A percentile compares a stretch with the other conserved stretches of the same genome.
Evolutionary conservation across 2,797 vertebrate genomes (phyloP).

Genomic region (Ammospiza maritima): DNA sequence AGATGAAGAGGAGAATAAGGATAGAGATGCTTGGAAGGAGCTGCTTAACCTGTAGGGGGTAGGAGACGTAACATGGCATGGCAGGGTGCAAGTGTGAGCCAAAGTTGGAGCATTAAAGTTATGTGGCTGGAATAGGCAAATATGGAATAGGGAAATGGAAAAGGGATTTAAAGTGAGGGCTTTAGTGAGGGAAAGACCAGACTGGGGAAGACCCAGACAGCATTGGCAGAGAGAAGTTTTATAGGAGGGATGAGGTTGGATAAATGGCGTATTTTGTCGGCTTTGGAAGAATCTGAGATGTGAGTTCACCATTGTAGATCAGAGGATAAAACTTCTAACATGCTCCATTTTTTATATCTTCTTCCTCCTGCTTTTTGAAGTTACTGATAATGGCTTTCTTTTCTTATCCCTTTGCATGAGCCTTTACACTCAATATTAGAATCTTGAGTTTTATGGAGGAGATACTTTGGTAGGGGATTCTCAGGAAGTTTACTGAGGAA

Average conservation of each 20-base stretch:
- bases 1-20: not conserved
- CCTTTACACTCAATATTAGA: not conserved
- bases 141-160: not conserved
- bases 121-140: not conserved
- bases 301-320: not conserved
- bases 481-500: not conserved
- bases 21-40: not conserved
- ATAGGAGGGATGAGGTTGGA: not conserved
- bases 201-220: not conserved
- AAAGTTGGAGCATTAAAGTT: not conserved
- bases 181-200: not conserved
- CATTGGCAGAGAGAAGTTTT: not conserved
- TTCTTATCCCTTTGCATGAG: not conserved
- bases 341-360: not conserved
- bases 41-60: not conserved
- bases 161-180: not conserved
- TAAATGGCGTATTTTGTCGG: not conserved
- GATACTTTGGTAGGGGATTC: not conserved
- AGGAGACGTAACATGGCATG: accelerated
- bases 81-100: accelerated
- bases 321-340: not conserved
- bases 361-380: not conserved
- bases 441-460: not conserved
- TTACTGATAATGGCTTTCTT: not conserved
- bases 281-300: not conserved